phyloP scores from a whole-genome alignment of 2,113 vertebrate species.

The Dipodomys merriami region DNA sequence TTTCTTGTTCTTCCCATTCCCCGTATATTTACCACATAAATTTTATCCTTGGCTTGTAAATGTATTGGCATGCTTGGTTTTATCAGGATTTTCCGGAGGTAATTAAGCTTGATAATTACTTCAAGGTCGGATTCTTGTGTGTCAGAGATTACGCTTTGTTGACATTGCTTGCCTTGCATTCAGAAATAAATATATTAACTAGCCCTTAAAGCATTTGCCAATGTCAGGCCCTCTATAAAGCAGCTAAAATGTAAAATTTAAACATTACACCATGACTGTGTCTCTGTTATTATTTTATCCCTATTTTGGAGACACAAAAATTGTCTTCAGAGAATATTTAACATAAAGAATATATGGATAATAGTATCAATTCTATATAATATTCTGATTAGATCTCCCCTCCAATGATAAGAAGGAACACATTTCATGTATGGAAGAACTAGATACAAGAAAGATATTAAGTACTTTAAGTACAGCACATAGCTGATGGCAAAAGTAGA shows the following conservation, averaged over 20 bases:
- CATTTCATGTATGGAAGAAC: background rate
- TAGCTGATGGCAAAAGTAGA: background rate
- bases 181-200: background rate
- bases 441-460: background rate
- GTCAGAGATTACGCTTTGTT: background rate
- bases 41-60: background rate
- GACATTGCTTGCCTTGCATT: background rate
- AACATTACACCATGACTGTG: background rate
- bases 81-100: background rate
- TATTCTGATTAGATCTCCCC: background rate
- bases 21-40: background rate
- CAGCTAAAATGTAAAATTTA: background rate
- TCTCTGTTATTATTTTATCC: background rate
- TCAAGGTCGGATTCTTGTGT: slow-evolving; percentile 2
- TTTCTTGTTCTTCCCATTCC: background rate
- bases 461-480: accelerated
- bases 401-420: background rate
- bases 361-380: too few relatives aligned
- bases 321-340: background rate
- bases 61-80: slow-evolving; percentile 11
- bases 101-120: background rate
- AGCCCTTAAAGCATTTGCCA: background rate
- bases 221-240: background rate
- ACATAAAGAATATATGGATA: background rate
- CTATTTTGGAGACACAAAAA: background rate